phyloP scores from a whole-genome alignment of 2,888 invertebrate species.

The Hyposoter dolosus region DNA sequence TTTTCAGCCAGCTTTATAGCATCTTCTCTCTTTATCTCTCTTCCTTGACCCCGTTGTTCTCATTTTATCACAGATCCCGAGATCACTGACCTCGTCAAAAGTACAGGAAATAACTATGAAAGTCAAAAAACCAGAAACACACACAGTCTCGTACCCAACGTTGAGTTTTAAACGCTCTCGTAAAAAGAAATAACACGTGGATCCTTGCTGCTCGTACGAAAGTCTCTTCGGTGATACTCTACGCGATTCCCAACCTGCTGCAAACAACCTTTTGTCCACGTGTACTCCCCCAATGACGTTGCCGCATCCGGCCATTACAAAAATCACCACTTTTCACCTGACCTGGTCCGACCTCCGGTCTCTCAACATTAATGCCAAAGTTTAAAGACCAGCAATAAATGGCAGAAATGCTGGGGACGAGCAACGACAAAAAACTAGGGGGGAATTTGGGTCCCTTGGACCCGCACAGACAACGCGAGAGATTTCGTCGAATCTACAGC shows the following conservation, averaged over 20 bases:
- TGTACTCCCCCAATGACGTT: neutral
- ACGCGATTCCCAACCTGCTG: conserved; percentile 3
- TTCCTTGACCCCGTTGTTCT: neutral
- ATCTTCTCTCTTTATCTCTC: neutral
- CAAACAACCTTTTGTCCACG: conserved; percentile 3
- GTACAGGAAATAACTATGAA: neutral
- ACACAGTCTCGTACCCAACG: neutral
- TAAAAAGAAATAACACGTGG: conserved; percentile 48
- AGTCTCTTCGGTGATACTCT: conserved; percentile 18
- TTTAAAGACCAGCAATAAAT: conserved; percentile 4
- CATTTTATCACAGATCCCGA: neutral
- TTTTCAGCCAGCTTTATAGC: conserved; percentile 18
- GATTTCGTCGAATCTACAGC: neutral
- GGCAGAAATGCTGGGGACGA: neutral
- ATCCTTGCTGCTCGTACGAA: conserved; percentile 9
- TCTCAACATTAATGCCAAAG: neutral
- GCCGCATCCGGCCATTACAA: conserved; percentile 19
- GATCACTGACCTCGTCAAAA: conserved; percentile 18
- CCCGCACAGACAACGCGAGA: conserved; percentile 10
- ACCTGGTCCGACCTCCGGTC: conserved; percentile 10
- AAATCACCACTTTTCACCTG: conserved; percentile 33
- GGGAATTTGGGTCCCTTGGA: neutral
- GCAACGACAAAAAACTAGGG: neutral
- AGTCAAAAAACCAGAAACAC: conserved; percentile 17
- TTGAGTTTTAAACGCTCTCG: conserved; percentile 37